Evolutionary conservation across 2,113 vertebrate species (phyloP).

Genomic region (Oxyruncus cristatus): DNA sequence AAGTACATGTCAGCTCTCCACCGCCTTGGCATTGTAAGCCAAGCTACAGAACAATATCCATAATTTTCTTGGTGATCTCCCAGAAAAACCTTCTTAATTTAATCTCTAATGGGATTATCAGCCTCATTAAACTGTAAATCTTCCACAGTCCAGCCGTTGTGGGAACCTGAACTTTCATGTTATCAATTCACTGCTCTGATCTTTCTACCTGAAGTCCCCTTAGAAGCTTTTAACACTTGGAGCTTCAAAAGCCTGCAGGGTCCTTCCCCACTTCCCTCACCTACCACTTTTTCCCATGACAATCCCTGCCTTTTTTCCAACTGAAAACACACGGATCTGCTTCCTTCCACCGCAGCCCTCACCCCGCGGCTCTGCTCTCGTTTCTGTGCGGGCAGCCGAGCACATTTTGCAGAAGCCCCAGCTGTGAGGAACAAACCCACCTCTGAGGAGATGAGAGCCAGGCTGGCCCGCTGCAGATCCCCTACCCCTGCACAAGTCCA

Average conservation of each 20-base stretch:
- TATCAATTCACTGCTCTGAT: neutral
- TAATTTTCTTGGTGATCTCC: slow-evolving; percentile 34
- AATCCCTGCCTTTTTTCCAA: neutral
- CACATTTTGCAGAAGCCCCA: neutral
- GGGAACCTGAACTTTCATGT: slow-evolving; percentile 35
- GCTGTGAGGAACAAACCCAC: neutral
- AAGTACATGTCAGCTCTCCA: neutral
- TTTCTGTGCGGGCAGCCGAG: neutral
- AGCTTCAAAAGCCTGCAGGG: neutral
- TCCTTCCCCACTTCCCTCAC: neutral
- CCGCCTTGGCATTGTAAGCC: neutral
- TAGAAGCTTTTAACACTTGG: neutral
- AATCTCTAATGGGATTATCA: slow-evolving; percentile 59
- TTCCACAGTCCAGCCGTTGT: slow-evolving; percentile 39
- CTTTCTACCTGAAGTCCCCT: neutral
- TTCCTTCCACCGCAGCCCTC: neutral
- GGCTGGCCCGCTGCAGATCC: neutral
- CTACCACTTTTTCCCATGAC: neutral
- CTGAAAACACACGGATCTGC: neutral
- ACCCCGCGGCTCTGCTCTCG: neutral
- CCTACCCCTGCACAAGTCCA: neutral
- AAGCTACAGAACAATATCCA: slow-evolving; percentile 14
- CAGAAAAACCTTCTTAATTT: slow-evolving; percentile 52
- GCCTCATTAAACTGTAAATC: slow-evolving; percentile 35
- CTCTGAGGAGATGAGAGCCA: neutral